phyloP scores from a whole-genome alignment of 2,113 vertebrate genomes.

The Podiceps cristatus region DNA sequence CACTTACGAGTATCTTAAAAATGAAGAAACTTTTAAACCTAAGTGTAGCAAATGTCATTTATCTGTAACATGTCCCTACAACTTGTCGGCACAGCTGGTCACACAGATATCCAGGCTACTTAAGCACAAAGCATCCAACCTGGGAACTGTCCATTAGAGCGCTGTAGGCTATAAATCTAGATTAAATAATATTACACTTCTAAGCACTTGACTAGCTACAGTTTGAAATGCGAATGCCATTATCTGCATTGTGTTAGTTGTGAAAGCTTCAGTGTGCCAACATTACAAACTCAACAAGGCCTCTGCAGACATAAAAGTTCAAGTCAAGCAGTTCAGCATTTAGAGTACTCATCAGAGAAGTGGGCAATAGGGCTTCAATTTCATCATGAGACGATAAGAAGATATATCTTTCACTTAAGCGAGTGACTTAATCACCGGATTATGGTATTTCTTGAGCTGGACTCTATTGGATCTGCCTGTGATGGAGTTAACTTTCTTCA shows the following conservation, averaged over 20 bases:
- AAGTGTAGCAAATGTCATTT: background rate
- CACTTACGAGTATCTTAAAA: background rate
- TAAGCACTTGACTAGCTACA: background rate
- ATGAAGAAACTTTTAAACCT: background rate
- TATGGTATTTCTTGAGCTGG: background rate
- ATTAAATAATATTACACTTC: background rate
- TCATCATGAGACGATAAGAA: background rate
- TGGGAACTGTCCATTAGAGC: background rate
- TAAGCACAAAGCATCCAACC: background rate
- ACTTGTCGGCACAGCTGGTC: background rate
- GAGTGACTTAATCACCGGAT: background rate
- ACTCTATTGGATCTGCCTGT: background rate
- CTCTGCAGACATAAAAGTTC: background rate
- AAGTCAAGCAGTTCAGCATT: background rate
- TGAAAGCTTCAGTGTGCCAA: background rate
- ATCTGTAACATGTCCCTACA: background rate
- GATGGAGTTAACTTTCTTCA: background rate
- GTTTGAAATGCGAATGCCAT: background rate
- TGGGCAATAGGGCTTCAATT: background rate
- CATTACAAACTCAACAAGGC: background rate
- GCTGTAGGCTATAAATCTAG: background rate
- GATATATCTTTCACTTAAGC: background rate
- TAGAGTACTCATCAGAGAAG: background rate
- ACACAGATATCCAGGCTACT: background rate
- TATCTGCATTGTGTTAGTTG: background rate